Evolutionary conservation across 2,888 invertebrate species (phyloP), one percentile per base, ranked within the genome.

Genomic region (Drosophila pullipes): DNA sequence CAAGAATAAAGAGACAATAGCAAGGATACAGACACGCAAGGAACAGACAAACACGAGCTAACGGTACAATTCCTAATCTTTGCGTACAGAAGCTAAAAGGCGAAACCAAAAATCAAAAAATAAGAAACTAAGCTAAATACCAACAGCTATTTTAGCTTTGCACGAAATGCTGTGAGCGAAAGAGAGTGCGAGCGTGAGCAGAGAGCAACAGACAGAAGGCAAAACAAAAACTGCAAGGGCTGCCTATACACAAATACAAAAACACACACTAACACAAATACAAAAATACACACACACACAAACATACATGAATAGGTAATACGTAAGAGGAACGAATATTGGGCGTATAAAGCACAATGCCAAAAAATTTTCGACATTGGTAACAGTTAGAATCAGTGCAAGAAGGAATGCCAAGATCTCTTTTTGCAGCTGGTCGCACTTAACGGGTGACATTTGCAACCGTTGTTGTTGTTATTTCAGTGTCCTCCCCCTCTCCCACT

Each of bases 141-240:
- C 69, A 74, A 74, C 76, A 72, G 68, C 84, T 78, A 82, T 82
- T 82, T 82, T 75, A 78, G 67, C 74, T 72, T 59, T 63, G 72
- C 72, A 70, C 67, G 69, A 75, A 78, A 65, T 57, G 62, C 59
- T 68, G 55, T 22, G 67, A 54, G 64, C 50, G 49, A 52, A 37
- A 61, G 58, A 68, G 31, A 59, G 44, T 54, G 59, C 53, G 63
- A 53, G 52, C 47, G 60, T 44, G 37, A 67, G 47, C 18, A 25
- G 39, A 66, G 64, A 68, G 50, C 54, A 62, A 69, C 54, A 82
- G 74, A 58, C 60, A 76, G 37, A 70, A 69, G 69, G 72, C 76
- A 75, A 78, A 78, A 80, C 78, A 78, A 82, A 47, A 82, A 82
- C 62, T 80, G 80, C 82, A 80, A 80, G 80, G 80, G 80, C 82